Conservation (phyloP, 2,797 vertebrate genomes). For the Malacoctenus gilli region DNA sequence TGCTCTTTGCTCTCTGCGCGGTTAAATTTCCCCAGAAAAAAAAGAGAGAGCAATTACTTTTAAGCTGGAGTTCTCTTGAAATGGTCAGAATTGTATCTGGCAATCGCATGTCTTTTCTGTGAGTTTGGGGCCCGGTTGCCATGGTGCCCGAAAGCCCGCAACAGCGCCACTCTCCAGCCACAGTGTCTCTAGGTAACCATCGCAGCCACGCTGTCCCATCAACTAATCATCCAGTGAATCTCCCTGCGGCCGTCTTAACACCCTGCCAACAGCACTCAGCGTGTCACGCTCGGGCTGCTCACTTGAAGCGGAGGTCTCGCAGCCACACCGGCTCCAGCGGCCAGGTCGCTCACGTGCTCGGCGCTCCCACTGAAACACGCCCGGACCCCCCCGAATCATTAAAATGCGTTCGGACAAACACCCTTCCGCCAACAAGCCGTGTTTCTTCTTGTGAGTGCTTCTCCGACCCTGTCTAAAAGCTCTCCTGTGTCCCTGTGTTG, state of each 20-base stretch:
- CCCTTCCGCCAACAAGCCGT: slow-evolving; percentile 18
- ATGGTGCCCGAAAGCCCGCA: slow-evolving; percentile 49
- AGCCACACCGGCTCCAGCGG: slow-evolving; percentile 43
- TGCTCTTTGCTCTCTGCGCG: slow-evolving; percentile 4
- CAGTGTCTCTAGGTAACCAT: slow-evolving; percentile 49
- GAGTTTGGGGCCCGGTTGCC: slow-evolving; percentile 47
- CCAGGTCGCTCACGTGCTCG: slow-evolving; percentile 29
- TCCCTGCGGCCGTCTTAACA: slow-evolving; percentile 49
- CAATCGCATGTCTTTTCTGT: slow-evolving; percentile 35
- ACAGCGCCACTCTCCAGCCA: slow-evolving; percentile 32
- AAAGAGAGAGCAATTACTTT: slow-evolving; percentile 18
- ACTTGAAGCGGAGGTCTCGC: slow-evolving; percentile 62
- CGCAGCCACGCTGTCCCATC: slow-evolving; percentile 39
- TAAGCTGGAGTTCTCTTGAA: slow-evolving; percentile 14
- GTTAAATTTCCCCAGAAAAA: no score
- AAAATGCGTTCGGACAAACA: slow-evolving; percentile 36
- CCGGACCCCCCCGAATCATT: slow-evolving; percentile 28
- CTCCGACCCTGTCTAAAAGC: slow-evolving; percentile 36
- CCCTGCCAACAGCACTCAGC: slow-evolving; percentile 67
- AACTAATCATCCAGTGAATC: slow-evolving; percentile 33
- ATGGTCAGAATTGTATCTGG: slow-evolving; percentile 34
- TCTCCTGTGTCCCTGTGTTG: slow-evolving; percentile 48
- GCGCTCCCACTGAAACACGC: slow-evolving; percentile 15
- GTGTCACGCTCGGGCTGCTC: slow-evolving; percentile 60
- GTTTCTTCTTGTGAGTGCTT: slow-evolving; percentile 41